Percentiles rank a stretch among this genome's conserved stretches.
These are phyloP conservation scores for Lasioglossum zephyrum DNA, from an alignment of 2,888 invertebrate species.

Conservation along the genomic window DNA sequence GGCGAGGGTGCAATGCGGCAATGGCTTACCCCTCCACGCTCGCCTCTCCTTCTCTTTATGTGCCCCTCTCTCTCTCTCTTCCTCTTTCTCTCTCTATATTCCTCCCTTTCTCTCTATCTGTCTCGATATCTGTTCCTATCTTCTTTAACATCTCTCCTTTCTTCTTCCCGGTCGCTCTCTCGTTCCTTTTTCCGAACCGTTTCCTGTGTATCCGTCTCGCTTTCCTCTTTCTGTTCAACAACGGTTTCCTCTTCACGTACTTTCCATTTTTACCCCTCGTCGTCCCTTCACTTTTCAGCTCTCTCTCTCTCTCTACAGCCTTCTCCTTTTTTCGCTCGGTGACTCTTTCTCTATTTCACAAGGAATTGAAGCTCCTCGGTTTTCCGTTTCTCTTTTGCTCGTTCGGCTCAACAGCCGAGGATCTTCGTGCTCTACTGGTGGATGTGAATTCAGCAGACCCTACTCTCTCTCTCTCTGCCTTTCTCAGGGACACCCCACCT, in stretches of 20 bases:
- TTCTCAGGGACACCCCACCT: neutral
- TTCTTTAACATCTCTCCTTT: conserved; percentile 37
- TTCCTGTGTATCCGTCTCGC: conserved; percentile 7
- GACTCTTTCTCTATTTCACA: conserved; percentile 17
- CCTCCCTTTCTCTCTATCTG: conserved; percentile 41
- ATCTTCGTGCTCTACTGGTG: conserved; percentile 13
- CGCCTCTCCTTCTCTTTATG: conserved; percentile 26
- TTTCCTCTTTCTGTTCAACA: conserved; percentile 23
- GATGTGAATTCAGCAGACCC: conserved; percentile 46
- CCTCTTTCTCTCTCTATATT: neutral
- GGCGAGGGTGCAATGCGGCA: conserved; percentile 79
- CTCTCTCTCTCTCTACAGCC: neutral
- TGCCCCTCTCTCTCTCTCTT: conserved; percentile 22
- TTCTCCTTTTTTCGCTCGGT: neutral
- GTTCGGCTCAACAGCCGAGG: conserved; percentile 10
- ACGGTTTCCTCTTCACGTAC: conserved; percentile 40
- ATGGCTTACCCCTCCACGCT: conserved; percentile 63
- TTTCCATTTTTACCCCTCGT: conserved; percentile 30
- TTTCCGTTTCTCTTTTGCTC: conserved; percentile 21
- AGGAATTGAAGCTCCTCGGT: conserved; percentile 15
- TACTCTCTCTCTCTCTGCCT: neutral
- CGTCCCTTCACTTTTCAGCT: neutral
- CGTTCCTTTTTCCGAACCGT: conserved; percentile 20
- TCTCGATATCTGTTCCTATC: conserved; percentile 49
- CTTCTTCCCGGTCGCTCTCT: conserved; percentile 2